Conservation (phyloP, 2,888 invertebrate species). For the Furcula furcula region DNA sequence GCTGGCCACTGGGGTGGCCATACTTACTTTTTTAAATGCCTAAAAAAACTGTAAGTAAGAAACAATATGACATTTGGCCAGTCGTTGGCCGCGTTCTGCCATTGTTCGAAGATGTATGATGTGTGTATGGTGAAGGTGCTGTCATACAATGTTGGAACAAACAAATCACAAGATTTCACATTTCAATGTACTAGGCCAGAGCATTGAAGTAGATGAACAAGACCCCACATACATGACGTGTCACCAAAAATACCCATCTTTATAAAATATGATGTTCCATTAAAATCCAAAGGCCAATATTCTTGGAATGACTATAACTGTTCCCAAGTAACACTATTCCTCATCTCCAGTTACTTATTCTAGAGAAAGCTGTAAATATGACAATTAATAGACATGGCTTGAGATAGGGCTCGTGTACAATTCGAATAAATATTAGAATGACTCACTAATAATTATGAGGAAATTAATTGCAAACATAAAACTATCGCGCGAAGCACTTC, state of each 20-base stretch:
- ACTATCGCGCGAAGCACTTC: no score
- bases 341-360: not conserved
- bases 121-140: constrained; percentile 36
- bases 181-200: not conserved
- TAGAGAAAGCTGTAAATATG: not conserved
- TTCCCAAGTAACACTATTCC: not conserved
- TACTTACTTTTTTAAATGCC: constrained; percentile 50
- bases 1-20: constrained; percentile 79
- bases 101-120: constrained; percentile 65
- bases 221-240: no score
- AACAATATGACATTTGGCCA: constrained; percentile 71
- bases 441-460: no score
- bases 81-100: constrained; percentile 53
- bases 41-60: constrained; percentile 53
- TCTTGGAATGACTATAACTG: not conserved
- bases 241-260: not conserved
- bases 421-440: no score
- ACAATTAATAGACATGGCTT: not conserved
- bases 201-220: no score
- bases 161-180: constrained; percentile 10
- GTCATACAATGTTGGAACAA: constrained; percentile 38
- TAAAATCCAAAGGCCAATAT: not conserved
- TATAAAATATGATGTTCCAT: not conserved
- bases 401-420: not conserved
- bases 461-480: no score